Evolutionary conservation across 2,113 vertebrate species (phyloP).

Genomic region (Sapayoa aenigma): DNA sequence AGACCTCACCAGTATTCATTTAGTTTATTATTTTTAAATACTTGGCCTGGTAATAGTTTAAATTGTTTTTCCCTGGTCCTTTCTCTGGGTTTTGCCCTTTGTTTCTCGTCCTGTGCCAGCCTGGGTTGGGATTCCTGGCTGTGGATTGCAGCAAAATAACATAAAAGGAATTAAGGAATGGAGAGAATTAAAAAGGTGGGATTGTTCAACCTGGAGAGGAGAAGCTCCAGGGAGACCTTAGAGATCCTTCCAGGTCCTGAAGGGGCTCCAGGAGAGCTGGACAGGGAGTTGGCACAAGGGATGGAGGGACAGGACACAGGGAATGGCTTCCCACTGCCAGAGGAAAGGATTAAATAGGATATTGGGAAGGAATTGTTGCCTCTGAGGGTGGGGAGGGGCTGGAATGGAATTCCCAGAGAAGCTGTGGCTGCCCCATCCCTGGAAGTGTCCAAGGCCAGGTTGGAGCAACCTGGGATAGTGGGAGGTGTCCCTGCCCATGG

Average conservation of each 20-base stretch:
- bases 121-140: neutral
- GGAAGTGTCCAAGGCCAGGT: neutral
- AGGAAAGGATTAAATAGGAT: neutral
- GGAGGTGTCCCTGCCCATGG: neutral
- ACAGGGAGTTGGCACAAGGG: too few species aligned
- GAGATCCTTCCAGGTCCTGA: too few species aligned
- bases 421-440: neutral
- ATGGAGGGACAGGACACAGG: too few species aligned
- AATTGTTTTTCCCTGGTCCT: neutral
- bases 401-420: neutral
- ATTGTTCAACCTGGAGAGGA: too few species aligned
- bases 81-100: neutral
- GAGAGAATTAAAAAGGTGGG: too few species aligned
- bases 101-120: neutral
- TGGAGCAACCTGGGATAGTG: neutral
- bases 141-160: neutral
- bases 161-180: neutral
- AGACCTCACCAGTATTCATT: neutral
- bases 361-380: neutral
- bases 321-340: neutral
- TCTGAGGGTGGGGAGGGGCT: neutral
- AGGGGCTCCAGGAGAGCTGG: too few species aligned
- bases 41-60: neutral
- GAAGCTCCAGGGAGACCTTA: too few species aligned
- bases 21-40: neutral